phyloP scores from a whole-genome alignment of 1,140 invertebrate species.

The Teleogryllus occipitalis region DNA sequence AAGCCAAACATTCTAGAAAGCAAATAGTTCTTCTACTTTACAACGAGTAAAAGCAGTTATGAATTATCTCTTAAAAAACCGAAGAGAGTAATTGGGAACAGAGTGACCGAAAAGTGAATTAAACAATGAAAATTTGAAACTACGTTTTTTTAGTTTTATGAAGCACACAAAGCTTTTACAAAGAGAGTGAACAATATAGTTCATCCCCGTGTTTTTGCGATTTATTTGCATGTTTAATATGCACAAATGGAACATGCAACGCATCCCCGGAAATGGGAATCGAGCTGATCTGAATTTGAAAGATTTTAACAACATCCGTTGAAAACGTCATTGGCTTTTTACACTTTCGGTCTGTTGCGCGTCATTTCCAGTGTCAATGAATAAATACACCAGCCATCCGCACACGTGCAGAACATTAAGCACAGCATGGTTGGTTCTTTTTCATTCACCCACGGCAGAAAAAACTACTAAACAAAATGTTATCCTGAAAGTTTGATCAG shows the following conservation, averaged over 20 bases:
- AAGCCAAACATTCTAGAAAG: no score
- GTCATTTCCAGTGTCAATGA: not conserved
- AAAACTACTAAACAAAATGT: not conserved
- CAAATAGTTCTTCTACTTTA: no score
- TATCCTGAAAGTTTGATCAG: not conserved
- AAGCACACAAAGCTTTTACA: not conserved
- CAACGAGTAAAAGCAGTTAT: no score
- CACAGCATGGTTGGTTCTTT: not conserved
- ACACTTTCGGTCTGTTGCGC: not conserved
- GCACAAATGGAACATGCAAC: not conserved
- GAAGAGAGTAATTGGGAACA: no score
- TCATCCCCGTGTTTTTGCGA: not conserved
- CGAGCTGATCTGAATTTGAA: conserved; percentile 1
- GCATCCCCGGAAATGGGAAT: not conserved
- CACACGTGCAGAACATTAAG: not conserved
- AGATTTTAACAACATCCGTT: conserved; percentile 1
- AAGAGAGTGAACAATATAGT: not conserved
- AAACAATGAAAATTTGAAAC: no score
- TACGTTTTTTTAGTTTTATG: no score
- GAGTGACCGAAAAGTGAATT: no score
- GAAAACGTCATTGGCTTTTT: not conserved
- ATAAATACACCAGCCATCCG: not conserved
- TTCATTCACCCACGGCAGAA: not conserved
- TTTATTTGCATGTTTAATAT: conserved; percentile 1
- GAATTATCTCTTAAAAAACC: no score